Evolutionary conservation across 1,140 invertebrate genomes (phyloP), one percentile per base, ranked within the genome.

Genomic region (Drosophila orena): DNA sequence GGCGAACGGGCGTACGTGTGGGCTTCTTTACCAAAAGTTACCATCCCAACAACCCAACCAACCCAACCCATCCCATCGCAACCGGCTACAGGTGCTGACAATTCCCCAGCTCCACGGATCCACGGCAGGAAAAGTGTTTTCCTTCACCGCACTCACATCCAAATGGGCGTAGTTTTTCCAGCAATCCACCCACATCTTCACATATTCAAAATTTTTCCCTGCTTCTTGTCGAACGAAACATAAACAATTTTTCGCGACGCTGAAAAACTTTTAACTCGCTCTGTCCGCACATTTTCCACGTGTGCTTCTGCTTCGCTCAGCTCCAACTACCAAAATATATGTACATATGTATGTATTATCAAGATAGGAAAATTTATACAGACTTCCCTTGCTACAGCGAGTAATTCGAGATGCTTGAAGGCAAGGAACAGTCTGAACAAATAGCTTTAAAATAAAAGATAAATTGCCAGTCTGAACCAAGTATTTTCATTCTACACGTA

Each of bases 1-100:
- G 73, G 60, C 61, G 54, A 76, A 76, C 53, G 72, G 56, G 55
- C 54, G 73, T 76, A 68, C 73, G 72, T 75, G 72, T 62, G 34
- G 46, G 58, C 42, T 50, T 49, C 58, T 17, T 37, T 37, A 4
- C 34, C 34, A 2, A 70, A 64, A 64, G 17, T 47, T 66, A 30
- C 34, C 46, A 43, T 15, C 47, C 40, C 43, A 38, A 20, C 35
- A 38, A 24, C 4, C 24, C 24, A 22, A 22, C 20, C 20, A 1
- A 22, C 3, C 22, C 24, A 24, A 4, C 24, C 24, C 4, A 24
- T 5, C 24, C 24, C 4, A 4, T 24, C 4, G 24, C 24, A 24
- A 24, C 54, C 22, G 47, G 42, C 47, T 30, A 50, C 68, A 71
- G 71, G 50, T 62, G 71, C 71, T 74, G 68, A 72, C 68, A 74